Conservation (phyloP, 1,140 invertebrate genomes). For the Drosophila neocordata region DNA sequence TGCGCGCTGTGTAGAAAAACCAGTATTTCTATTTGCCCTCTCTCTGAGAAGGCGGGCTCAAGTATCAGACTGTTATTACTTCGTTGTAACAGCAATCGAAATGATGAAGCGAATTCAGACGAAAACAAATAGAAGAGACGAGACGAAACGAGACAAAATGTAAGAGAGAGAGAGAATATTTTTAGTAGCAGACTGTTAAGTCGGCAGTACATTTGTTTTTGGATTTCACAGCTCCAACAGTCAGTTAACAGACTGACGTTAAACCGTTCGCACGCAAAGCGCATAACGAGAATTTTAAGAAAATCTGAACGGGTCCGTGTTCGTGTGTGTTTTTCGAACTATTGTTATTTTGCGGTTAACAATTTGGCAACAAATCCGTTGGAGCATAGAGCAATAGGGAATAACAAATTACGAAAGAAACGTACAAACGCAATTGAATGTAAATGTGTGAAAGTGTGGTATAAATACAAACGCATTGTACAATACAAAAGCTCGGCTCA, state of each 20-base stretch:
- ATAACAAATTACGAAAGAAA: constrained; percentile 47
- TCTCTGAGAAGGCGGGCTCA: background rate
- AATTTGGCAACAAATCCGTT: constrained; percentile 68
- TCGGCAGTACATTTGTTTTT: no score
- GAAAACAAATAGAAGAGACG: no score
- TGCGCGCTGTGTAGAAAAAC: constrained; percentile 20
- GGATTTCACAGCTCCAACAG: no score
- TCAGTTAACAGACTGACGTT: background rate
- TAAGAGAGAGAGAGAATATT: no score
- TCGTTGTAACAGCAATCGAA: no score
- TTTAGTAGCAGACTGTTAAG: no score
- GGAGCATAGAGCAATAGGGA: constrained; percentile 33
- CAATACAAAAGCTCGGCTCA: constrained; percentile 33
- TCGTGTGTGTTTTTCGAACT: constrained; percentile 53
- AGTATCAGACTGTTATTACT: background rate
- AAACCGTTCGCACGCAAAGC: constrained; percentile 13
- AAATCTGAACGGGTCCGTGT: constrained; percentile 35
- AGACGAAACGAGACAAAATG: no score
- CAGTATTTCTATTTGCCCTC: background rate
- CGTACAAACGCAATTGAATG: constrained; percentile 62
- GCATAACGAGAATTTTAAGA: constrained; percentile 30
- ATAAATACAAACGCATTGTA: constrained; percentile 25
- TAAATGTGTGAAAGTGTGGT: constrained; percentile 75
- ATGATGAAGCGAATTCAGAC: no score
- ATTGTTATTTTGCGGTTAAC: constrained; percentile 44